Percentiles rank a stretch among this genome's conserved stretches.
phyloP scores from a whole-genome alignment of 2,797 vertebrate species.

The Eulemur mongoz region DNA sequence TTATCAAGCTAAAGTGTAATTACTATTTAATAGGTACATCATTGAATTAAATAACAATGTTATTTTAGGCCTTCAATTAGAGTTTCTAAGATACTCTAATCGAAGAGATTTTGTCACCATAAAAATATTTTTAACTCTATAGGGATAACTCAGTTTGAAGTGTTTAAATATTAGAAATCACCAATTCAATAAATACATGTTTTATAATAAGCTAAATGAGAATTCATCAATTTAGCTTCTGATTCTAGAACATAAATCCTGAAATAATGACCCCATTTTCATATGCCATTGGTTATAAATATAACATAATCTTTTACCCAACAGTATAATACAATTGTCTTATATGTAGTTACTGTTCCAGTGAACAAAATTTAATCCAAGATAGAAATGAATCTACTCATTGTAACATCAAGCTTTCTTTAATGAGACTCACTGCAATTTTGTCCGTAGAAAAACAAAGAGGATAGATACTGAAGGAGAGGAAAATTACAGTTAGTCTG shows the following conservation, averaged over 20 bases:
- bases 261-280: background rate
- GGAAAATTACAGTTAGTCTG: slow-evolving; percentile 46
- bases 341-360: background rate
- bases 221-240: background rate
- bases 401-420: background rate
- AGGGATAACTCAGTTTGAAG: background rate
- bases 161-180: background rate
- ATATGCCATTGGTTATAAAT: background rate
- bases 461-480: slow-evolving; percentile 33
- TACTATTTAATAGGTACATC: slow-evolving; percentile 27
- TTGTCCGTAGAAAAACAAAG: slow-evolving; percentile 27
- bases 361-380: slow-evolving; percentile 30
- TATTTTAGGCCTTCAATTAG: slow-evolving; percentile 34
- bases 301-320: background rate
- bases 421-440: slow-evolving; percentile 30
- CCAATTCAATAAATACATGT: background rate
- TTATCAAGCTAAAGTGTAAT: background rate
- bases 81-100: slow-evolving; percentile 8
- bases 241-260: background rate
- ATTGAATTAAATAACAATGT: slow-evolving; percentile 11
- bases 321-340: background rate
- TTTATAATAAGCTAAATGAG: slow-evolving; percentile 5
- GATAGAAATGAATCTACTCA: background rate
- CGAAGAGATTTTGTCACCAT: background rate
- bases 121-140: background rate